Evolutionary conservation across 1,140 invertebrate species (phyloP), one percentile per base, ranked within the genome.

Genomic region (Pseudomyrmex concolor): DNA sequence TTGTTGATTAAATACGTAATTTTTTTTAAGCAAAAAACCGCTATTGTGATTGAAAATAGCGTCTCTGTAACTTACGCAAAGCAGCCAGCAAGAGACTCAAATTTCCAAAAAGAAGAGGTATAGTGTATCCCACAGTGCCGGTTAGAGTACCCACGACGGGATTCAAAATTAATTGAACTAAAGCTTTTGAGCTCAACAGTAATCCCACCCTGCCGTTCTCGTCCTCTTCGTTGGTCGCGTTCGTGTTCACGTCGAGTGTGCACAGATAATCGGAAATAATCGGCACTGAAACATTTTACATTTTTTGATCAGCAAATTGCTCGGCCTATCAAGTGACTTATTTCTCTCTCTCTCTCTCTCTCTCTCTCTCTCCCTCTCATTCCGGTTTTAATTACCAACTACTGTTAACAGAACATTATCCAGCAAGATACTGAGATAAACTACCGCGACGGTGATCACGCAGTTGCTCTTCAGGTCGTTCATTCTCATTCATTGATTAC

Each of bases 151-250:
- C 97, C 59, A 98, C 95, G 55, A 97, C 95, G 2, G 97, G 97
- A 94, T 98, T 98, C 86, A 97, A 95, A 77, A 97, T 92, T 83
- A 98, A 95, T 94, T 99, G 98, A 9, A 98, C 96, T 54, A 98
- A 93, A 45, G 98, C 97, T 94, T 98, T 98, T 43, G 97, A 97
- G 55, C 97, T 97, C 83, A 98, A 95, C 84, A 99, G 94, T 15
- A 98, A 92, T 19, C 97, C 98, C 48, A 98, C 96, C 88, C 96
- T 95, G 7, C 96, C 96, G 92, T 98, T 97, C 91, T 97, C 97
- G 55, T 95, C 94, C 86, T 94, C 92, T n/a, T 70, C 90, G 86
- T 88, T 86, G 73, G 84, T 91, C 62, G 90, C 86, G 84, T 91
- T 94, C 60, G 94, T 93, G 89, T 95, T 95, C 22, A 93, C 94